Evolutionary conservation across 2,113 vertebrate genomes (phyloP).

Genomic region (Oxyruncus cristatus): DNA sequence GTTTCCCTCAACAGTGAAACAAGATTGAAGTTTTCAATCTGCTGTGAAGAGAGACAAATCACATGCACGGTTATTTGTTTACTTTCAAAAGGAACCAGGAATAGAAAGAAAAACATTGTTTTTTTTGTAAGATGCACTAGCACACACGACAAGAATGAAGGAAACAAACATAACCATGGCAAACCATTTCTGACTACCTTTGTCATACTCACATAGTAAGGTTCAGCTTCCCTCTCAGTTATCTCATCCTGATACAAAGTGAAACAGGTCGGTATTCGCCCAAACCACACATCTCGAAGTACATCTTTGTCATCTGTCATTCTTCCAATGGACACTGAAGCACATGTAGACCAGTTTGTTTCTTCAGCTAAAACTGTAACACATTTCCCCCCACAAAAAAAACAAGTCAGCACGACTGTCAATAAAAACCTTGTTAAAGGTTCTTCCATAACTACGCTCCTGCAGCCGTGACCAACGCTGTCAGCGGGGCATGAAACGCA

Average conservation of each 20-base stretch:
- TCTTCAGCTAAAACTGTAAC: slow-evolving; percentile 47
- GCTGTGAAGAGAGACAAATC: not conserved
- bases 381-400: not conserved
- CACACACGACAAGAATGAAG: not conserved
- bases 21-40: not conserved
- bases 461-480: fast-evolving
- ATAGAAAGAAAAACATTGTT: fast-evolving
- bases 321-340: slow-evolving; percentile 76
- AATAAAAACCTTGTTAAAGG: not conserved
- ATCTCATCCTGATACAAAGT: slow-evolving; percentile 93
- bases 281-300: slow-evolving; percentile 97
- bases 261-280: slow-evolving; percentile 95
- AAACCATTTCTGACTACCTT: not conserved
- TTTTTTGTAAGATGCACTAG: not conserved
- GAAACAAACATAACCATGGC: not conserved
- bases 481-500: fast-evolving
- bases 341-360: slow-evolving; percentile 82
- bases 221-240: slow-evolving; percentile 94
- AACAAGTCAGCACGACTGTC: not conserved
- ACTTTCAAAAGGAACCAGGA: not conserved
- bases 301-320: slow-evolving; percentile 99
- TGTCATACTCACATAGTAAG: slow-evolving; percentile 88
- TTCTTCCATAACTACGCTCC: not conserved
- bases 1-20: not conserved
- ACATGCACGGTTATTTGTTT: fast-evolving